phyloP scores from a whole-genome alignment of 2,113 vertebrate genomes.

The Lethenteron reissneri region DNA sequence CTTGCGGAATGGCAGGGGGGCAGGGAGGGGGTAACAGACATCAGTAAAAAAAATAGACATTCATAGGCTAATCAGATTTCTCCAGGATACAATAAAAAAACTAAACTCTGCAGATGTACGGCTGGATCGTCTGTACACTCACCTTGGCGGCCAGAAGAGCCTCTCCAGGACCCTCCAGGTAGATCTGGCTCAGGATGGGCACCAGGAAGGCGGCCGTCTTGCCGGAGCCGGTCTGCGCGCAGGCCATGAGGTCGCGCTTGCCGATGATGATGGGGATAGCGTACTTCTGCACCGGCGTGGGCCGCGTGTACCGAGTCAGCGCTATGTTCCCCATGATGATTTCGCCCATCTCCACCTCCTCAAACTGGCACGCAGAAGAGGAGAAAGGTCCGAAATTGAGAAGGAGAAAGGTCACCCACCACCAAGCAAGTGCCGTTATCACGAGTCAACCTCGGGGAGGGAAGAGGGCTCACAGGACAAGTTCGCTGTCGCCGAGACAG shows the following conservation, averaged over 20 bases:
- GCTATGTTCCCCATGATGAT: constrained; percentile 91
- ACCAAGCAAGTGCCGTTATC: no score
- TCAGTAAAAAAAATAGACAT: not conserved
- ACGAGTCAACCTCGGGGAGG: no score
- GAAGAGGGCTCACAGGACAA: no score
- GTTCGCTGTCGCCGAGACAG: no score
- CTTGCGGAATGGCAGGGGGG: no score
- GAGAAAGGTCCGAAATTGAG: no score
- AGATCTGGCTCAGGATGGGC: constrained; percentile 90
- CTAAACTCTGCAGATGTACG: no score
- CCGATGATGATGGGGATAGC: constrained; percentile 94
- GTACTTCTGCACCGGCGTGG: constrained; percentile 88
- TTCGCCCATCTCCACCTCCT: constrained; percentile 92
- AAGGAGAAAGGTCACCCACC: no score
- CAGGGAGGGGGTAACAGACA: not conserved
- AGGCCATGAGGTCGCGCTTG: constrained; percentile 95
- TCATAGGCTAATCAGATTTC: no score
- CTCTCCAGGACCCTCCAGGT: constrained; percentile 71
- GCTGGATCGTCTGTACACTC: not conserved
- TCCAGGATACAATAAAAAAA: not conserved
- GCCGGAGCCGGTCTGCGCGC: constrained; percentile 85
- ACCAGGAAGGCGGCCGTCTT: constrained; percentile 91
- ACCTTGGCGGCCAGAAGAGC: constrained; percentile 51
- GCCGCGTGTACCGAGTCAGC: constrained; percentile 68
- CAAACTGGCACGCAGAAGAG: constrained; percentile 37